Evolutionary conservation across 2,113 vertebrate species (phyloP).

Genomic region (Siniperca knerii): DNA sequence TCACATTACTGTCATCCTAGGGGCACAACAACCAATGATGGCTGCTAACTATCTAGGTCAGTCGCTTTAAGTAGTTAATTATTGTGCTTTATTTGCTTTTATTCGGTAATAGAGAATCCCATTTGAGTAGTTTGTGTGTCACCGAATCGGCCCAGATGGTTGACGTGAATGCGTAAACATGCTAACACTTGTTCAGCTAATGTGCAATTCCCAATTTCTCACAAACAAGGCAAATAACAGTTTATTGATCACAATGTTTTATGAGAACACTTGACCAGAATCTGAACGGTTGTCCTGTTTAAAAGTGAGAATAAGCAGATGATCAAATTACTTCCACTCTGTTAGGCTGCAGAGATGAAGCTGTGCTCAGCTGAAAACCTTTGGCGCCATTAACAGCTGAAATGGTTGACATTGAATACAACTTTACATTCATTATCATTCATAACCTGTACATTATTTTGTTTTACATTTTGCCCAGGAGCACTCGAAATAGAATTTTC

Average conservation of each 20-base stretch:
- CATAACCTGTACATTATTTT: constrained; percentile 32
- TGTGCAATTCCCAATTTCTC: constrained; percentile 11
- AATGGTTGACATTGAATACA: constrained; percentile 43
- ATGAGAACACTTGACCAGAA: constrained; percentile 43
- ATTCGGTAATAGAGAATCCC: constrained; percentile 17
- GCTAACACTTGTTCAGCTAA: constrained; percentile 11
- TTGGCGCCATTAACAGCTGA: constrained; percentile 55
- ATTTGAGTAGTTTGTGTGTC: constrained; percentile 8
- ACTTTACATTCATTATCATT: constrained; percentile 59
- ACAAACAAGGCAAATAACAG: constrained; percentile 34
- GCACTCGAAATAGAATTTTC: constrained; percentile 51
- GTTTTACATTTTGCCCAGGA: constrained; percentile 36
- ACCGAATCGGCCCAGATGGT: constrained; percentile 31
- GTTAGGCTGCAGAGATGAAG: constrained; percentile 33
- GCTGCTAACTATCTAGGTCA: constrained; percentile 36
- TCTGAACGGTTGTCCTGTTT: constrained; percentile 9
- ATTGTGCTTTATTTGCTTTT: constrained; percentile 29
- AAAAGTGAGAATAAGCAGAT: constrained; percentile 56
- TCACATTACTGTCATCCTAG: constrained; percentile 26
- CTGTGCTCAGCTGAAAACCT: constrained; percentile 33
- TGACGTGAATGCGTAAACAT: constrained; percentile 22
- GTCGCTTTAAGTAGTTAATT: constrained; percentile 33
- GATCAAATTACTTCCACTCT: constrained; percentile 51
- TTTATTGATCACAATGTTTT: constrained; percentile 44
- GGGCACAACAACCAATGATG: constrained; percentile 27